Evolutionary conservation across 2,888 invertebrate species (phyloP).

Genomic region (Drosophila yooni): DNA sequence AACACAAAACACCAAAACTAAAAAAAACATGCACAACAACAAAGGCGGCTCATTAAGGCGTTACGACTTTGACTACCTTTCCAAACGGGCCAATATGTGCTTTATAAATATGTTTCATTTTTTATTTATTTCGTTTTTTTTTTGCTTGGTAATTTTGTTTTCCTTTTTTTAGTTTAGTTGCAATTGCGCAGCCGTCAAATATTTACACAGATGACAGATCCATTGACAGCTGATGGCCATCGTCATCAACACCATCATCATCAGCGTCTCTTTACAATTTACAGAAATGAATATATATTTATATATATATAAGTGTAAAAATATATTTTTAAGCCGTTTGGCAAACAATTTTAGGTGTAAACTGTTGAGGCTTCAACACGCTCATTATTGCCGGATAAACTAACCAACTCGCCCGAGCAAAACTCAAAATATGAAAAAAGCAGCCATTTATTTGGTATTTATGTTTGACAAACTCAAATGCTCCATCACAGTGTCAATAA

Average conservation of each 20-base stretch:
- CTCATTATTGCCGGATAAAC: conserved; percentile 66
- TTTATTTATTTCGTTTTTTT: conserved; percentile 22
- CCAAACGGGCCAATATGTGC: conserved; percentile 14
- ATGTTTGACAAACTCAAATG: conserved; percentile 58
- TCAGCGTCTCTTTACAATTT: conserved; percentile 38
- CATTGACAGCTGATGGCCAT: conserved; percentile 73
- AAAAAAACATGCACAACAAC: background rate
- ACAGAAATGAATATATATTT: conserved; percentile 12
- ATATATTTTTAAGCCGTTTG: conserved; percentile 47
- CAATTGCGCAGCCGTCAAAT: conserved; percentile 66
- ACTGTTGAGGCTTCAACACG: conserved; percentile 50
- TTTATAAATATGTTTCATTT: conserved; percentile 31
- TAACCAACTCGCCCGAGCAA: conserved; percentile 26
- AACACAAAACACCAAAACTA: conserved; percentile 32
- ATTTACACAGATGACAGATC: conserved; percentile 58
- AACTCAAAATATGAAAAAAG: conserved; percentile 34
- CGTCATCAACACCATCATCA: conserved; percentile 45
- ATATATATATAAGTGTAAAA: conserved; percentile 11
- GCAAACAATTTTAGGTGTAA: conserved; percentile 66
- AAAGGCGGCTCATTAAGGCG: conserved; percentile 41
- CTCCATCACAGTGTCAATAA: conserved; percentile 51
- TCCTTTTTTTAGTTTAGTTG: conserved; percentile 34
- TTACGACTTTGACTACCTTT: conserved; percentile 30
- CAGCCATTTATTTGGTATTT: conserved; percentile 40
- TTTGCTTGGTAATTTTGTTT: background rate